Evolutionary conservation across 1,140 invertebrate species (phyloP).

Genomic region (Drosophila grimshawi): DNA sequence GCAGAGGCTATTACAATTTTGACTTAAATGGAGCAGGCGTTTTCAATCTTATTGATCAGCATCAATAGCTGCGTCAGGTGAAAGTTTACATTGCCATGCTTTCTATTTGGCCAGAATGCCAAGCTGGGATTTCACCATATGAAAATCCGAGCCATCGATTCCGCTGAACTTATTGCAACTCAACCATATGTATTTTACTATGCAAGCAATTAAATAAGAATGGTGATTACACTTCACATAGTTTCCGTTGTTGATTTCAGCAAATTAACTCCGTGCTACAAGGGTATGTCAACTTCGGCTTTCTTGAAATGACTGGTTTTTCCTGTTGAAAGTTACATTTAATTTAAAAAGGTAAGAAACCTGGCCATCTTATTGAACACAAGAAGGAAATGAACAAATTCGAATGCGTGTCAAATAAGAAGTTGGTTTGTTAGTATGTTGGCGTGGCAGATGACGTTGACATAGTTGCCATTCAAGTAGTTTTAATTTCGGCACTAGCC

Average conservation of each 20-base stretch:
- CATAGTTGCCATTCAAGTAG: conserved; percentile 76
- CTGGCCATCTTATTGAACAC: not conserved
- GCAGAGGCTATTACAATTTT: too few relatives aligned
- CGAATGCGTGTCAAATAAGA: conserved; percentile 33
- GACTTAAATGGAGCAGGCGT: not conserved
- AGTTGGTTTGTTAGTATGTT: conserved; percentile 1
- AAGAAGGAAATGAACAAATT: conserved; percentile 27
- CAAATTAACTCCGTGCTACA: too few relatives aligned
- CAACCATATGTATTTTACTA: too few relatives aligned
- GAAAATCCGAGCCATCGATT: too few relatives aligned
- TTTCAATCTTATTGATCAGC: conserved; percentile 6
- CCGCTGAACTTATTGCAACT: too few relatives aligned
- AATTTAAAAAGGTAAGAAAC: too few relatives aligned
- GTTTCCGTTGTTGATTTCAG: too few relatives aligned
- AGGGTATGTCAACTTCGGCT: too few relatives aligned
- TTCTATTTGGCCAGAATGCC: not conserved
- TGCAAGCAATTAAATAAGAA: too few relatives aligned
- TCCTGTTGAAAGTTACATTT: too few relatives aligned
- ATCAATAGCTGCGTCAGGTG: not conserved
- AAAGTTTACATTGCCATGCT: not conserved
- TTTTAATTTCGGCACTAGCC: conserved; percentile 69
- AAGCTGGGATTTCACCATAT: not conserved
- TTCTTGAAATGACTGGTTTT: too few relatives aligned
- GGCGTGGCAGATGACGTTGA: conserved; percentile 24
- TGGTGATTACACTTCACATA: too few relatives aligned